A percentile compares a stretch with the other conserved stretches of the same genome.
These are phyloP conservation scores for Myotis myotis DNA, from an alignment of 2,797 vertebrate genomes.

Conservation along the genomic window DNA sequence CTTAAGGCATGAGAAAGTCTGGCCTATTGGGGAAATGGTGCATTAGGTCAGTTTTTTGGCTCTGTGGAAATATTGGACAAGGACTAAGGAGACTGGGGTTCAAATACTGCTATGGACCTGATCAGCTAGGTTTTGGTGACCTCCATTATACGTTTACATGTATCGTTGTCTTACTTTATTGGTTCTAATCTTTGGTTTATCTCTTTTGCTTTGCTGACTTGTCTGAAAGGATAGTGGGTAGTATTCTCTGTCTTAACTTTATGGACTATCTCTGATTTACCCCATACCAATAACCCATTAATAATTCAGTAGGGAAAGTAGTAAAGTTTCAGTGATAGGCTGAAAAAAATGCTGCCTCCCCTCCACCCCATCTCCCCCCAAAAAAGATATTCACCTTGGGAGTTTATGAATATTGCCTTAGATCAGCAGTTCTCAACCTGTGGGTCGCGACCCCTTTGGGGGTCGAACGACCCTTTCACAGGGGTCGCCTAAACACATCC, in stretches of 20 bases:
- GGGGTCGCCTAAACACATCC: no score
- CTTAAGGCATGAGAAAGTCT: background rate
- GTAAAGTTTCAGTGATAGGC: background rate
- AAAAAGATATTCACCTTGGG: background rate
- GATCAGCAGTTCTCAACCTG: no score
- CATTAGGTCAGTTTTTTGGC: background rate
- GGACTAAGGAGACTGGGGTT: background rate
- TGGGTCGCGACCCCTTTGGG: no score
- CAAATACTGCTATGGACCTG: background rate
- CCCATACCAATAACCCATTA: background rate
- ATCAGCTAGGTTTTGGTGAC: background rate
- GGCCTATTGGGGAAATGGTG: background rate
- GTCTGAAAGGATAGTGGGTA: background rate
- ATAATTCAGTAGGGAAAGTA: background rate
- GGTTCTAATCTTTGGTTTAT: background rate
- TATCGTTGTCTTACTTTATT: background rate
- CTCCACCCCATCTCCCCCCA: fast-evolving
- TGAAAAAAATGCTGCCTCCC: background rate
- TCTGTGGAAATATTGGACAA: background rate
- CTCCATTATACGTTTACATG: background rate
- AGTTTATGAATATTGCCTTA: background rate
- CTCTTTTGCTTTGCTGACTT: background rate
- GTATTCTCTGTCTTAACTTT: background rate
- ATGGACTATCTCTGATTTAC: background rate
- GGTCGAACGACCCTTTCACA: no score